Base-by-base conservation (phyloP, 2,113 vertebrate genomes). In the Cephalopholis sonnerati region DNA sequence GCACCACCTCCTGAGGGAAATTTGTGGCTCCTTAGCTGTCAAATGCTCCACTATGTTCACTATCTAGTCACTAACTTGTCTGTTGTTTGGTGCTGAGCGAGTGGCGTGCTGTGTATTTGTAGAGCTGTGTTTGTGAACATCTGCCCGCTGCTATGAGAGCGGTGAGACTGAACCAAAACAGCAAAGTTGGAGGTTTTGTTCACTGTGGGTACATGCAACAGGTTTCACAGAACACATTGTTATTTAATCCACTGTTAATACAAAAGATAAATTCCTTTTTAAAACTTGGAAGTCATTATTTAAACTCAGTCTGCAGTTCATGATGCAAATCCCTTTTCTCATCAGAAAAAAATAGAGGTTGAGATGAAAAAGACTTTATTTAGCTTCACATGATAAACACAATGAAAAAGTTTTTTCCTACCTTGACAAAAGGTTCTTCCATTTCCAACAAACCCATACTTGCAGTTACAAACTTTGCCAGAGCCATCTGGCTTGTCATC, bases 391-490 rank as follows among this genome's bases (percentile, higher is more conserved):
- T 25, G 7, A 18, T n/a, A 39, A 53, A 0, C 6, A 39, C 2
- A 41, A 32, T 66, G 2, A n/a, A 17, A 2, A 27, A 0, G 11
- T 25, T 59, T 10, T 67, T 87, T 74, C 61, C 20, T 85, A 99
- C 98, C 98, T 89, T 96, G 86, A 90, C 98, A 99, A 18, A 94
- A 90, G 0, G 94, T 97, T 84, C 95, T 96, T 66, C 98, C 98
- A 7, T 99, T 99, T 80, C 98, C 98, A 61, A 97, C 94, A 89
- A 98, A 98, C 67, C 98, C 98, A 2, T 97, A 98, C 86, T 97
- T 98, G 93, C 98, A 99, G 86, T 96, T 96, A 57, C 98, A 99
- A 66, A 96, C 90, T 71, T 96, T 96, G 57, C 95, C 97, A 24
- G 95, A 96, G 22, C 95, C 93, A 3, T 96, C 95, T 0, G 16